Evolutionary conservation across 2,113 vertebrate genomes (phyloP).

Genomic region (Mormyrus lacerda): DNA sequence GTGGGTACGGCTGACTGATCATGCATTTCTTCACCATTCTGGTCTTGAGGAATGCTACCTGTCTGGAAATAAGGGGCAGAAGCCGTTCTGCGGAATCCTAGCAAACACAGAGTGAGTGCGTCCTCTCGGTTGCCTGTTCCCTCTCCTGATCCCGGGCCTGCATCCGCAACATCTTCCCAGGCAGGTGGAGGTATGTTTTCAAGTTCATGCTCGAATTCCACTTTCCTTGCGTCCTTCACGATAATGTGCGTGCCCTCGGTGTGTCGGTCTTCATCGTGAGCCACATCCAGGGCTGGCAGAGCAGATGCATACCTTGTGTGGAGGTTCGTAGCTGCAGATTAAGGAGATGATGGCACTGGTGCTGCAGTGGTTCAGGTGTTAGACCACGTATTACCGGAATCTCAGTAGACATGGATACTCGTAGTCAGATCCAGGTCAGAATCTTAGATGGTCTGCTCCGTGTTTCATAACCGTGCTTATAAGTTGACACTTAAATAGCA

Average conservation of each 20-base stretch:
- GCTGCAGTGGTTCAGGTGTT: background rate
- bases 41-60: slow-evolving; percentile 7
- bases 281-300: background rate
- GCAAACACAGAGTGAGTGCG: background rate
- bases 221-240: background rate
- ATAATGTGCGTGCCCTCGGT: background rate
- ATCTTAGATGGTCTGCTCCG: background rate
- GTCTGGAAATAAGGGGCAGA: background rate
- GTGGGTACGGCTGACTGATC: background rate
- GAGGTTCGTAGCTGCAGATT: background rate
- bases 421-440: background rate
- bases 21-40: background rate
- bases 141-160: background rate
- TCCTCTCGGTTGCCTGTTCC: background rate
- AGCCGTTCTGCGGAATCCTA: background rate
- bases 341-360: background rate
- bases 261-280: background rate
- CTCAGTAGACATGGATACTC: background rate
- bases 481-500: background rate
- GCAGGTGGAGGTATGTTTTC: background rate
- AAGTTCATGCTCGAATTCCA: background rate
- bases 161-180: background rate
- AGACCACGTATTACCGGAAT: background rate
- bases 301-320: background rate
- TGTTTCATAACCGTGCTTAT: background rate